Base-by-base conservation (phyloP, 2,888 invertebrate species). In the Heliconius ethilla region DNA sequence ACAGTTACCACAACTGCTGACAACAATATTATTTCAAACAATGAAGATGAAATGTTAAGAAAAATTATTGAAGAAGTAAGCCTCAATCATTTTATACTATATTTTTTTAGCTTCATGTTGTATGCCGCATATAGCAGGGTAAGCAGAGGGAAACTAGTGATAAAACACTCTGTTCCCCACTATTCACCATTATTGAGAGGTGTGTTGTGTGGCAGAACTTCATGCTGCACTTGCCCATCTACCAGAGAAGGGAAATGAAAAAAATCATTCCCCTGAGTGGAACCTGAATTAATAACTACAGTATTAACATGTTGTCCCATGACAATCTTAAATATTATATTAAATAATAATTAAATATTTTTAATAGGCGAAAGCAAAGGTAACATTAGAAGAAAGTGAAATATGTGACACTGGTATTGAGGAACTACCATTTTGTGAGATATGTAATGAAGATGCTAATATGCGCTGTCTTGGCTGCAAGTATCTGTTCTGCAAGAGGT, bases 381-480 rank as follows among this genome's bases (percentile, higher is more conserved):
- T 92, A 79, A 81, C 87, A n/a, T 81, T 90, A 33, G 87, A 89
- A 77, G 86, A 87, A 40, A 86, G 86, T 76, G 86, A 89, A 27
- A 85, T 89, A 18, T 83, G 85, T 22, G 73, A 85, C 73, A 78
- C 86, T 55, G 83, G 82, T 72, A 83, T 85, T 83, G 93, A 95
- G 84, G 97, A 97, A 86, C 91, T 97, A 70, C 97, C 97, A 6
- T 97, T 97, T 95, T 98, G 98, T 91, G 96, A 97, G 82, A 96
- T 98, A 82, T 98, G 98, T 88, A 97, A 98, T 88, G 96, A 97
- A 87, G 96, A 97, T 91, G 97, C 98, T 3, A 94, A 91, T 13
- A 91, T 96, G 81, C 93, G 96, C 74, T 98, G 98, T 87, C 89
- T 95, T 69, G 97, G 97, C 79, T 98, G 98, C 90, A 96, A 95